Evolutionary conservation across 2,113 vertebrate genomes (phyloP).

Genomic region (Polypterus bichir): DNA sequence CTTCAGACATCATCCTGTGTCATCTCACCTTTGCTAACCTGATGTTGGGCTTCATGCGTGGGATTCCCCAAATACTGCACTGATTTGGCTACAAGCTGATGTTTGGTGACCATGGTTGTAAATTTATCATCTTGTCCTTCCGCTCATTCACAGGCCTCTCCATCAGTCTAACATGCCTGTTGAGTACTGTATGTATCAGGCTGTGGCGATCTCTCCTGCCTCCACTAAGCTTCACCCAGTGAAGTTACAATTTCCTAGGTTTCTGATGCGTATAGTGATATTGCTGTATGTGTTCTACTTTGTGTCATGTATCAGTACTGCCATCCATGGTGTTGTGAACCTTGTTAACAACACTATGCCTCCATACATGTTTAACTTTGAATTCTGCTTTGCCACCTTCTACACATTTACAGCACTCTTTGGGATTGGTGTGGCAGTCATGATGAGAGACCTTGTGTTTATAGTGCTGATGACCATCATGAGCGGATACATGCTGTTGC

Average conservation of each 20-base stretch:
- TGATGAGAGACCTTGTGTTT: slow-evolving; percentile 46
- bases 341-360: slow-evolving; percentile 47
- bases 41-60: slow-evolving; percentile 4
- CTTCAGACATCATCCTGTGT: slow-evolving; percentile 11
- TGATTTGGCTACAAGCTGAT: slow-evolving; percentile 9
- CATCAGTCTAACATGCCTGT: slow-evolving; percentile 16
- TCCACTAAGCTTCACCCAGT: slow-evolving; percentile 1
- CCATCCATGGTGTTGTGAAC: slow-evolving; percentile 4
- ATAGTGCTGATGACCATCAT: slow-evolving; percentile 50
- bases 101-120: slow-evolving; percentile 11
- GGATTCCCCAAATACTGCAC: slow-evolving; percentile 13
- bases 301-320: slow-evolving; percentile 2
- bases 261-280: neutral
- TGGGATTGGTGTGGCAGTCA: slow-evolving; percentile 45
- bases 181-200: slow-evolving; percentile 14
- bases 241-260: slow-evolving; percentile 1
- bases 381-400: slow-evolving; percentile 55
- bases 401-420: slow-evolving; percentile 48
- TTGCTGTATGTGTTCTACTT: neutral
- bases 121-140: slow-evolving; percentile 13
- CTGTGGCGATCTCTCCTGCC: slow-evolving; percentile 6
- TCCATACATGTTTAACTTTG: slow-evolving; percentile 53
- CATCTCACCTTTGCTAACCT: slow-evolving; percentile 11
- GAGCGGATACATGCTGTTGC: slow-evolving; percentile 46
- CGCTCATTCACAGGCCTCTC: slow-evolving; percentile 16